Evolutionary conservation across 2,797 vertebrate genomes (phyloP).

Genomic region (Caiman crocodilus): DNA sequence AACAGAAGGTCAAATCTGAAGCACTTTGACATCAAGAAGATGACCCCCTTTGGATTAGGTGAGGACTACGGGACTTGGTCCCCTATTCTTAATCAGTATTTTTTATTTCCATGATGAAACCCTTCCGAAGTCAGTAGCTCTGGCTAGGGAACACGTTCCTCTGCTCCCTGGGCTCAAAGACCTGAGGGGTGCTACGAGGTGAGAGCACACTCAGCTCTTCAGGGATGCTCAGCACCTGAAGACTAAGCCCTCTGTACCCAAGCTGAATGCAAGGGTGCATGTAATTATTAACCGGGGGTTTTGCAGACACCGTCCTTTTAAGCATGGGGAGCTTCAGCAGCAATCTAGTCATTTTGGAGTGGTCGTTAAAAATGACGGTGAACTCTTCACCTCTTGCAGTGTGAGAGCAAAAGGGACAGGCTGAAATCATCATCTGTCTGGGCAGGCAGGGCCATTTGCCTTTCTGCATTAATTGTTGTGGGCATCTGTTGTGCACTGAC

Average conservation of each 20-base stretch:
- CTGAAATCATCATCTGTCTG: not conserved
- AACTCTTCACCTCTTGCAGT: constrained; percentile 38
- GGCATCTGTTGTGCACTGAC: not conserved
- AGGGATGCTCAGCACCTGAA: not conserved
- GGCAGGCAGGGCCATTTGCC: not conserved
- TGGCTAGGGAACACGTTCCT: not conserved
- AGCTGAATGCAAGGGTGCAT: not conserved
- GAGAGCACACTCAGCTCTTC: not conserved
- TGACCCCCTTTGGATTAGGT: no score
- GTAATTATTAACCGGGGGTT: not conserved
- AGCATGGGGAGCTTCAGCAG: not conserved
- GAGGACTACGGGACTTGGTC: not conserved
- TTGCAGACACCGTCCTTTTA: not conserved
- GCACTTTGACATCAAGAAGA: not conserved
- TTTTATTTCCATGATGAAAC: not conserved
- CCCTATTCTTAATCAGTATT: not conserved
- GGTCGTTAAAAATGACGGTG: not conserved
- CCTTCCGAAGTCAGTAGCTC: not conserved
- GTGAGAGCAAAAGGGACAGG: constrained; percentile 27
- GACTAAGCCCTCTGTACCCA: not conserved
- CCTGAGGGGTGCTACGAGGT: not conserved
- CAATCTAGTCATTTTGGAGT: not conserved
- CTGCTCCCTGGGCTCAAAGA: not conserved
- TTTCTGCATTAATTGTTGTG: not conserved
- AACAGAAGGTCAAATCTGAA: not conserved